A percentile compares a stretch with the other conserved stretches of the same genome.
Evolutionary conservation across 2,113 vertebrate species (phyloP).

Genomic region (Elgaria multicarinata): DNA sequence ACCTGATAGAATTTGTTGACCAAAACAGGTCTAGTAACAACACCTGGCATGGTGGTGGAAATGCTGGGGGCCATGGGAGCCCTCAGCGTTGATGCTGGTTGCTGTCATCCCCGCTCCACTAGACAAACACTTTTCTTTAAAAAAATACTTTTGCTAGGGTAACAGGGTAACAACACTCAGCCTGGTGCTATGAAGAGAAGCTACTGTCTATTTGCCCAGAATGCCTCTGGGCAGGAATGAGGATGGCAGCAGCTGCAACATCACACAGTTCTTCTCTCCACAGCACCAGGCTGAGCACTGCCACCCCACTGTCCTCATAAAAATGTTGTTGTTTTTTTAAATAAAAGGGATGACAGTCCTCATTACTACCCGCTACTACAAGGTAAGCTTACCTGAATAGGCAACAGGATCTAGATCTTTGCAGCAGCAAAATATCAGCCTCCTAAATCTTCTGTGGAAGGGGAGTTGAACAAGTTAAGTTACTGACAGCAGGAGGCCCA

Average conservation of each 20-base stretch:
- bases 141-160: no score
- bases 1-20: background rate
- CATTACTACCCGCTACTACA: background rate
- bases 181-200: background rate
- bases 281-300: background rate
- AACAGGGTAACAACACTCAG: background rate
- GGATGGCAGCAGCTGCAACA: background rate
- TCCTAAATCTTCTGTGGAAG: background rate
- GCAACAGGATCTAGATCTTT: background rate
- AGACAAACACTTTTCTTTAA: no score
- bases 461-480: background rate
- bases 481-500: background rate
- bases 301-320: background rate
- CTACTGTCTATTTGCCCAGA: background rate
- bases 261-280: background rate
- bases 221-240: background rate
- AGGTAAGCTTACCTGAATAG: background rate
- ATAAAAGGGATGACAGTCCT: background rate
- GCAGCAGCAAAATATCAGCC: background rate
- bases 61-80: background rate
- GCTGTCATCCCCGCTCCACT: no score
- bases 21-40: background rate
- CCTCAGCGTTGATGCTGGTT: background rate
- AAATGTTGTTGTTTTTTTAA: background rate
- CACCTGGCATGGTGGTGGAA: background rate